Evolutionary conservation across 2,113 vertebrate genomes (phyloP), one percentile per base, ranked within the genome.

Genomic region (Prionailurus bengalensis): DNA sequence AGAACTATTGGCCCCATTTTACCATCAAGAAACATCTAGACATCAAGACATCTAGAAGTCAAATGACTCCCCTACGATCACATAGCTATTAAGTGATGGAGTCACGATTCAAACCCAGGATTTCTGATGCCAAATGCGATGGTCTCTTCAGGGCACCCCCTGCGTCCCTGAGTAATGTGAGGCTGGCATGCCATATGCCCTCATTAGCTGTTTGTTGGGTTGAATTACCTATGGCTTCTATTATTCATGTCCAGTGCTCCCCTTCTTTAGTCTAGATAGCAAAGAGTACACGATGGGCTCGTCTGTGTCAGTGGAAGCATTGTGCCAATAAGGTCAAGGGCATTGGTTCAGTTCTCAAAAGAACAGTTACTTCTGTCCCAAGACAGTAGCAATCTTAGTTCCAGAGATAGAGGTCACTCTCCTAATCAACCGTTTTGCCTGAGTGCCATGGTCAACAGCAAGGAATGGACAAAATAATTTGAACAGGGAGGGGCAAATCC

Each of bases 161-260:
- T 61, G 58, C 8, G 21, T 61, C 58, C 81, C 53, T 70, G 27
- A 5, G 11, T 53, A 33, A 63, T 19, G 29, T 4, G 33, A 90
- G 68, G 15, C 33, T 23, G 19, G 48, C 13, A 25, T 5, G 2
- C 45, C 51, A 11, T 7, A n/a, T 31, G 53, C n/a, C 33, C 21
- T 89, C 48, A 9, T 36, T n/a, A 31, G 76, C 80, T 86, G 51
- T 36, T 61, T 14, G 36, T 39, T 90, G 36, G 66, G 4, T 78
- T 91, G 80, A 85, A 39, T 78, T 95, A 51, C 58, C 80, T 55
- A 1, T 70, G 73, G 29, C 36, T 97, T 91, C 81, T 88, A 39
- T 70, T 93, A 94, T 96, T 93, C 94, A n/a, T 65, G 45, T n/a
- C 48, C 21, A 74, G 11, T 39, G 8, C 42, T 66, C n/a, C 42